A percentile compares a stretch with the other conserved stretches of the same genome.
Evolutionary conservation across 2,888 invertebrate genomes (phyloP).

Genomic region (Apodemia zela): DNA sequence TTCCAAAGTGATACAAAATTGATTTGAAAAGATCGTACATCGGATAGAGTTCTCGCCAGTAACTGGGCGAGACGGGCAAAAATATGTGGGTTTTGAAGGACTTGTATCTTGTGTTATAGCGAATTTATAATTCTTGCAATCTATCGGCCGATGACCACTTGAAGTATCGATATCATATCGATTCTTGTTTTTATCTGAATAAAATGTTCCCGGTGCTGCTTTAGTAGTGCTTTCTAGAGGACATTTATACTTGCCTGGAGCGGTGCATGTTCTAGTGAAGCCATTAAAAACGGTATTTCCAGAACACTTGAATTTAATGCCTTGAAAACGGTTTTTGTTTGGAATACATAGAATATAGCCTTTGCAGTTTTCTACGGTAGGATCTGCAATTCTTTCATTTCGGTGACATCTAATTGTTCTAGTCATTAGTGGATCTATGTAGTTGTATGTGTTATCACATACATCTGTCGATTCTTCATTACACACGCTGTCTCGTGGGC

Average conservation of each 20-base stretch:
- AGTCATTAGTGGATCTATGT: slow-evolving; percentile 55
- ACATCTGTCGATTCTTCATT: slow-evolving; percentile 68
- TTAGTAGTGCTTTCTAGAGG: slow-evolving; percentile 49
- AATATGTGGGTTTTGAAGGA: slow-evolving; percentile 57
- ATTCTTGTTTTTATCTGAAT: slow-evolving; percentile 39
- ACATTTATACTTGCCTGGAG: slow-evolving; percentile 62
- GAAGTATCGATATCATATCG: slow-evolving; percentile 23
- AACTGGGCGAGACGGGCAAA: slow-evolving; percentile 60
- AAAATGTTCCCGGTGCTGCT: slow-evolving; percentile 38
- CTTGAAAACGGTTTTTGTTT: slow-evolving; percentile 65
- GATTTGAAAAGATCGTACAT: slow-evolving; percentile 70
- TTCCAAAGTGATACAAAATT: slow-evolving; percentile 65
- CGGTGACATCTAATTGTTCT: slow-evolving; percentile 54
- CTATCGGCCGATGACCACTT: slow-evolving; percentile 46
- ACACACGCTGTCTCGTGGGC: slow-evolving; percentile 62
- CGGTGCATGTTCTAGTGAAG: slow-evolving; percentile 58
- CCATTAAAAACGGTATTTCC: slow-evolving; percentile 69
- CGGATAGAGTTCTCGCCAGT: slow-evolving; percentile 49
- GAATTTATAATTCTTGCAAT: slow-evolving; percentile 71
- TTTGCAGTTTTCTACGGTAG: slow-evolving; percentile 64
- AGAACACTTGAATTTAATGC: slow-evolving; percentile 67
- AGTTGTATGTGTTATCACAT: slow-evolving; percentile 58
- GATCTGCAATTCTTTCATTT: slow-evolving; percentile 65
- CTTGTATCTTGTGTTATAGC: slow-evolving; percentile 55
- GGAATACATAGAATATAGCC: slow-evolving; percentile 71